Conservation (phyloP, 2,797 vertebrate genomes). For the Pseudocheirus occidentalis region DNA sequence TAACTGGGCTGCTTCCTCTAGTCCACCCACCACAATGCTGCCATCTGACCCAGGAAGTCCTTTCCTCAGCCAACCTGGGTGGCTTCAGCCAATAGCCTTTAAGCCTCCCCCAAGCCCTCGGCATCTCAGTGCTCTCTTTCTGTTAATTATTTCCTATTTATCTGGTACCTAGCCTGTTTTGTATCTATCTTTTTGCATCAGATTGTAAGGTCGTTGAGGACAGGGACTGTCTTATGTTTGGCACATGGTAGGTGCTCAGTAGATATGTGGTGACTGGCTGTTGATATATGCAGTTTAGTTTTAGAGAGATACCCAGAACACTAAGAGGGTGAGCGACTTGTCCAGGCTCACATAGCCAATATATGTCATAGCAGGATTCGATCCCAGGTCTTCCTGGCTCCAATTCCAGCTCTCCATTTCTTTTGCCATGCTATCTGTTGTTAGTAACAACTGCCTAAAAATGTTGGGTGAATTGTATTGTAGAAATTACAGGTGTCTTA, state of each 20-base stretch:
- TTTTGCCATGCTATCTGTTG: neutral
- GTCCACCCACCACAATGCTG: too few relatives aligned
- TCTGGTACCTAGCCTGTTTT: neutral
- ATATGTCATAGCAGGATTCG: neutral
- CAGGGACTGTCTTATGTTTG: neutral
- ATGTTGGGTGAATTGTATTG: neutral
- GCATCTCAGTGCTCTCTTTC: neutral
- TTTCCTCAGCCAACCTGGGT: neutral
- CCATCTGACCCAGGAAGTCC: neutral
- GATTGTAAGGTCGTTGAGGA: neutral
- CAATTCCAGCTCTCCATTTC: neutral
- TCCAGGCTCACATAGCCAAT: neutral
- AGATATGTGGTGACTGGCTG: neutral
- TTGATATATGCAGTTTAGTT: neutral
- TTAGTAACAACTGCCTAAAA: neutral
- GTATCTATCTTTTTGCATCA: neutral
- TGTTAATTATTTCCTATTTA: neutral
- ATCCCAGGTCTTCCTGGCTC: neutral
- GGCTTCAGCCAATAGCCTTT: neutral
- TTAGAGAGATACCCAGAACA: neutral
- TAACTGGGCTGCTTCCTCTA: neutral
- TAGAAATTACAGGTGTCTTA: neutral
- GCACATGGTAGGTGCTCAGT: neutral
- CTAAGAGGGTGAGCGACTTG: neutral
- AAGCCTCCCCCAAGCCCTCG: neutral